Percentiles rank a stretch among this genome's conserved stretches.
Evolutionary conservation across 2,797 vertebrate genomes (phyloP).

Genomic region (Melanotaenia maccullochi): DNA sequence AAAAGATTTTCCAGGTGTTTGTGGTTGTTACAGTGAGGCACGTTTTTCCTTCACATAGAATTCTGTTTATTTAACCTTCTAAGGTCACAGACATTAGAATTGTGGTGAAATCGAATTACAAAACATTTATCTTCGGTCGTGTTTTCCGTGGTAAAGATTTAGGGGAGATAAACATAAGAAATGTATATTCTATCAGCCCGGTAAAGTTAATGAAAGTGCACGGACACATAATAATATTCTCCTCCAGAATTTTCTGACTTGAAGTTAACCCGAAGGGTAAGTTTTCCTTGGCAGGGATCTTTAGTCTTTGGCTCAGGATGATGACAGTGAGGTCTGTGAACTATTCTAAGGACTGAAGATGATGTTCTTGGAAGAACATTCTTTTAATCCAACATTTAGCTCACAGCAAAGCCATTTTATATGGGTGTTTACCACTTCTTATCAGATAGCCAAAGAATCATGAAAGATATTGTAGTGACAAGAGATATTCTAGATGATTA

Average conservation of each 20-base stretch:
- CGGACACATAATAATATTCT: neutral
- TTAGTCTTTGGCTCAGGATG: constrained; percentile 31
- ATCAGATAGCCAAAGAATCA: constrained; percentile 59
- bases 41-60: neutral
- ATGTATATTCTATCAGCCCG: neutral
- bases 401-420: constrained; percentile 50
- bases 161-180: neutral
- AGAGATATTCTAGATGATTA: constrained; percentile 49
- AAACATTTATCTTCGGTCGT: neutral
- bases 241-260: constrained; percentile 34
- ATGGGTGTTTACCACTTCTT: constrained; percentile 58
- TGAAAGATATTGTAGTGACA: constrained; percentile 51
- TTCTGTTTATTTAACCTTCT: constrained; percentile 1
- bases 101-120: neutral
- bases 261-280: constrained; percentile 12
- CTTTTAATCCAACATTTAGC: constrained; percentile 29
- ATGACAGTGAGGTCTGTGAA: constrained; percentile 9
- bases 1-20: constrained; percentile 39
- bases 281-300: constrained; percentile 25
- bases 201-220: constrained; percentile 11
- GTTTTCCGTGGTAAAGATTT: neutral
- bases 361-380: constrained; percentile 21
- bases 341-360: constrained; percentile 22
- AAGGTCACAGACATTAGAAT: neutral
- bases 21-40: neutral